Percentiles rank a stretch among this genome's conserved stretches.
phyloP scores from a whole-genome alignment of 2,113 vertebrate species.

The Seriola dumerili region DNA sequence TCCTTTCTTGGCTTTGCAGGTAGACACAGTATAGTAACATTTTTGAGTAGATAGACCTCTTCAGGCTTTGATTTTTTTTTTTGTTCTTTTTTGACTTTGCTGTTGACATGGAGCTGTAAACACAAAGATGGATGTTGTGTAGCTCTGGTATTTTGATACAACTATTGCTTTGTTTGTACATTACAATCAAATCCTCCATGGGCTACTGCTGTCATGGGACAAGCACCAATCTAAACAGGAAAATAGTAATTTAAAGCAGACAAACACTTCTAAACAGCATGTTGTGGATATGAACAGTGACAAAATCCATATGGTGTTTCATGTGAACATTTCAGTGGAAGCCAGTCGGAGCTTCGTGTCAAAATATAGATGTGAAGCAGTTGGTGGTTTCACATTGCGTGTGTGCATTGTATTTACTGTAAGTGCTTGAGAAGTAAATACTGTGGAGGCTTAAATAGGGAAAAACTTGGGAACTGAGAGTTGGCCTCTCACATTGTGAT shows the following conservation, averaged over 20 bases:
- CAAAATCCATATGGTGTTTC: not conserved
- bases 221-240: constrained; percentile 3
- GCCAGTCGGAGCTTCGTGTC: not conserved
- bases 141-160: constrained; percentile 16
- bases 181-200: constrained; percentile 24
- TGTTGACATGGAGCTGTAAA: constrained; percentile 34
- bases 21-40: not conserved
- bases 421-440: constrained; percentile 13
- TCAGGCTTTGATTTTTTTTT: not conserved
- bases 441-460: not conserved
- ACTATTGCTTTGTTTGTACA: constrained; percentile 1
- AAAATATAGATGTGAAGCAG: constrained; percentile 20
- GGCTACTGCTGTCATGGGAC: constrained; percentile 2
- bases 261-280: constrained; percentile 9
- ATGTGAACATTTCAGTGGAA: not conserved
- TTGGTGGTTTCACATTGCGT: not conserved
- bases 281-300: constrained; percentile 2
- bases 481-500: not conserved
- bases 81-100: constrained; percentile 24
- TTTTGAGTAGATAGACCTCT: not conserved
- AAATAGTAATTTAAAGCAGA: constrained; percentile 36
- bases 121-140: constrained; percentile 19
- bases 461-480: not conserved
- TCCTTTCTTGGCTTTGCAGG: not conserved
- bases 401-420: not conserved